Percentiles rank a stretch among this genome's conserved stretches.
Evolutionary conservation across 2,888 invertebrate genomes (phyloP).

Genomic region (Acanthosepion esculentum): DNA sequence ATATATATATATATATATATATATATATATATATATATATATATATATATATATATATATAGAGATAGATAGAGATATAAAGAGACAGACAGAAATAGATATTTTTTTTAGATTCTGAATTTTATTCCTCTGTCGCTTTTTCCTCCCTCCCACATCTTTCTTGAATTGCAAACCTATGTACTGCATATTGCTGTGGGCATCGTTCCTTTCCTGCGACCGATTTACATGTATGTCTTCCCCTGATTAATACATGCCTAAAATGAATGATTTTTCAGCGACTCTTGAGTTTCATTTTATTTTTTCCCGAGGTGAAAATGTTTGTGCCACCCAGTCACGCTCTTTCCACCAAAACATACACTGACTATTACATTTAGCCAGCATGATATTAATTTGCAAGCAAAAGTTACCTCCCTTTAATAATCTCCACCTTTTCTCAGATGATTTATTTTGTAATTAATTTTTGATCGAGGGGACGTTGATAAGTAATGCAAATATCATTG

Average conservation of each 20-base stretch:
- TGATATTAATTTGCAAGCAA: not conserved
- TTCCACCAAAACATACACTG: not conserved
- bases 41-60: not conserved
- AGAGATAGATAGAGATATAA: not conserved
- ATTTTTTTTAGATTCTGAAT: too few species aligned
- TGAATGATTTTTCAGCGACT: conserved; percentile 1
- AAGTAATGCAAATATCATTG: conserved; percentile 22
- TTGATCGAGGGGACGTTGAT: conserved; percentile 2
- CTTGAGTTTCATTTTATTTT: not conserved
- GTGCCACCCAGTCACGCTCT: not conserved
- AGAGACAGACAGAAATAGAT: not conserved
- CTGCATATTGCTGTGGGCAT: not conserved
- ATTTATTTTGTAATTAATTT: not conserved
- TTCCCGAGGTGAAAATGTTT: conserved; percentile 1
- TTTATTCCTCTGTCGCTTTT: not conserved
- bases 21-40: too few species aligned
- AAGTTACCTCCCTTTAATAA: conserved; percentile 13
- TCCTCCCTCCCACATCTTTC: not conserved
- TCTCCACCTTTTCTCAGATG: not conserved
- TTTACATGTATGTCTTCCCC: conserved; percentile 21
- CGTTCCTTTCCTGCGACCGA: not conserved
- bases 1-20: too few species aligned
- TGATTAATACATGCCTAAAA: conserved; percentile 22
- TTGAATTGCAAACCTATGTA: not conserved
- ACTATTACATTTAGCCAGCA: not conserved